A percentile compares a stretch with the other conserved stretches of the same genome.
Evolutionary conservation across 2,888 invertebrate species (phyloP).

Genomic region (Melieria picta): DNA sequence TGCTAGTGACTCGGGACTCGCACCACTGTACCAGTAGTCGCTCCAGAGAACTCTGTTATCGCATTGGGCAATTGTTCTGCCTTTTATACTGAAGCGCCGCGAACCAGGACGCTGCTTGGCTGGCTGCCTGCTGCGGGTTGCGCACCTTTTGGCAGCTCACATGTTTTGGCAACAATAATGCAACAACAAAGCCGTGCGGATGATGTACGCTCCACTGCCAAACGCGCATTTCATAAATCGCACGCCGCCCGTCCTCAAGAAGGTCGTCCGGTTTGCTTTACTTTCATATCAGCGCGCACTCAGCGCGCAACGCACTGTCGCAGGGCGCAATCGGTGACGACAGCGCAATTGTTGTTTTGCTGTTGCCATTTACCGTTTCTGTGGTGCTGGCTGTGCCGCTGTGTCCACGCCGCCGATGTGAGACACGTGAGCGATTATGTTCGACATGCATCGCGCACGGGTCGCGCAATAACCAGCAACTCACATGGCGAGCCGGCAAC

Average conservation of each 20-base stretch:
- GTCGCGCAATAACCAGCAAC: not conserved
- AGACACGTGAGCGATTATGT: conserved; percentile 24
- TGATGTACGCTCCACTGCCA: conserved; percentile 16
- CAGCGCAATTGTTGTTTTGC: no score
- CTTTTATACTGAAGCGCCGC: conserved; percentile 52
- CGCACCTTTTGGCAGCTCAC: conserved; percentile 10
- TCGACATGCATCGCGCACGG: not conserved
- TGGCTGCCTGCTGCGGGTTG: not conserved
- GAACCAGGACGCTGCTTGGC: not conserved
- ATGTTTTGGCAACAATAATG: not conserved
- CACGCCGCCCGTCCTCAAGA: conserved; percentile 67
- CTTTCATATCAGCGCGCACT: conserved; percentile 20
- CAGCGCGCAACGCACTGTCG: not conserved
- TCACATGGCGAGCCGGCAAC: not conserved
- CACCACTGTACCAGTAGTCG: conserved; percentile 59
- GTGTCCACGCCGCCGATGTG: not conserved
- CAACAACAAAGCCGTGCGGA: not conserved
- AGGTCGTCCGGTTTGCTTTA: conserved; percentile 64
- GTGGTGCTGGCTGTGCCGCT: not conserved
- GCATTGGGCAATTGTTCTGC: conserved; percentile 50
- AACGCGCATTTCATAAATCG: conserved; percentile 60
- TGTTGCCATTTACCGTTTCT: not conserved
- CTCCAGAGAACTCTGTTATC: conserved; percentile 59
- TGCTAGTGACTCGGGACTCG: conserved; percentile 56
- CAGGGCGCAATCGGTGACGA: no score